phyloP scores from a whole-genome alignment of 2,113 vertebrate species.

The Lamprologus callipterus region DNA sequence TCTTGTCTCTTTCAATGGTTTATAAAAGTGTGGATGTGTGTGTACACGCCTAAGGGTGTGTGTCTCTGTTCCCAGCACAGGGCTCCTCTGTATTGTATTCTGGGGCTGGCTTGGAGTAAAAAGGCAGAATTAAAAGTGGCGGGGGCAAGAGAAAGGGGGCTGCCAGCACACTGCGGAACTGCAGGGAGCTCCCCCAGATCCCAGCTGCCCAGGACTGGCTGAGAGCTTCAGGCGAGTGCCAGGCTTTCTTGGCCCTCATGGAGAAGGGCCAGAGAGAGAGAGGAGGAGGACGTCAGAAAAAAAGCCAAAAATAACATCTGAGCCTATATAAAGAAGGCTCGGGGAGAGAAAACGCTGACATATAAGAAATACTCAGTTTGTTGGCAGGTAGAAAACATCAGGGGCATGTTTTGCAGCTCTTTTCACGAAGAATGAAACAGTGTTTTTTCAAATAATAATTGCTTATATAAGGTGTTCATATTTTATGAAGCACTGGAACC shows the following conservation, averaged over 20 bases:
- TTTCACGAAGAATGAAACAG: conserved; percentile 11
- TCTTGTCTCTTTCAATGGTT: conserved; percentile 53
- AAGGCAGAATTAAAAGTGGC: conserved; percentile 60
- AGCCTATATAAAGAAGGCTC: conserved; percentile 49
- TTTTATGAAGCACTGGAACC: conserved; percentile 7
- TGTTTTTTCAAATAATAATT: conserved; percentile 21
- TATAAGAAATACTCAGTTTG: conserved; percentile 22
- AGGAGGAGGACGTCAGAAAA: conserved; percentile 32
- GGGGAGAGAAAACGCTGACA: conserved; percentile 51
- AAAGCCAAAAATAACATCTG: conserved; percentile 59
- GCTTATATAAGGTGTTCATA: conserved; percentile 32
- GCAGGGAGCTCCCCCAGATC: conserved; percentile 70
- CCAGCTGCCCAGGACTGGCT: conserved; percentile 72
- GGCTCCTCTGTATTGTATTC: conserved; percentile 66
- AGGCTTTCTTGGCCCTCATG: conserved; percentile 65
- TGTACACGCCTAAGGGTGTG: conserved; percentile 27
- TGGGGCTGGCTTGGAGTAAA: conserved; percentile 62
- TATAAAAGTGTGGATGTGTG: conserved; percentile 58
- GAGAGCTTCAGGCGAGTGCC: conserved; percentile 62
- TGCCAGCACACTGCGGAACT: conserved; percentile 62
- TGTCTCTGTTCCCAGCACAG: conserved; percentile 53
- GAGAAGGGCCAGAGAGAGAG: conserved; percentile 47
- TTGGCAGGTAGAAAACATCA: conserved; percentile 7
- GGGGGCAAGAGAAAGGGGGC: conserved; percentile 33
- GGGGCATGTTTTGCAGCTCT: not conserved